These are phyloP conservation scores for Drosophila fuyamai DNA, from an alignment of 1,140 invertebrate genomes.

Conservation along the genomic window DNA sequence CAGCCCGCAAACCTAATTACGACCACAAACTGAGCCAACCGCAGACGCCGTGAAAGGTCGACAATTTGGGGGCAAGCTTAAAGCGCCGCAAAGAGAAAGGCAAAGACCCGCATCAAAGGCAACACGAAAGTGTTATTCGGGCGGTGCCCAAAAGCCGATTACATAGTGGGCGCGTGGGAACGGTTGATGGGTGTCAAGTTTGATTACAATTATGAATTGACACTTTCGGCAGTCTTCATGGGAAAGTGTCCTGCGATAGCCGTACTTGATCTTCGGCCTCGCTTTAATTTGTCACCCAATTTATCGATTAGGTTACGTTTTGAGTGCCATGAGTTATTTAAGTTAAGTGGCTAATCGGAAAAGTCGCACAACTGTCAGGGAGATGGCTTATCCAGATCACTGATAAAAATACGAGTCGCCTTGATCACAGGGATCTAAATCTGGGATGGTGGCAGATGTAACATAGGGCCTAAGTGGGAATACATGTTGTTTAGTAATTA, in stretches of 20 bases:
- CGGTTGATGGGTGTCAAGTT: slow-evolving; percentile 62
- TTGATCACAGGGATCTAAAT: background rate
- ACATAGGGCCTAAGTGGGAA: slow-evolving; percentile 60
- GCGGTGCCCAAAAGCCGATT: slow-evolving; percentile 71
- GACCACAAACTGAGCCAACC: slow-evolving; percentile 34
- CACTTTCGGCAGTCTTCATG: slow-evolving; percentile 34
- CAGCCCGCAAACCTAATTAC: slow-evolving; percentile 69
- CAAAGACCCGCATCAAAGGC: slow-evolving; percentile 48
- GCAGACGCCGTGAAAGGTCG: slow-evolving; percentile 39
- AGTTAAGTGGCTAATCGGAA: background rate
- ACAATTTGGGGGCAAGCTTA: slow-evolving; percentile 28
- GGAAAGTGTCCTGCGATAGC: background rate
- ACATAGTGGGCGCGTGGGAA: slow-evolving; percentile 20
- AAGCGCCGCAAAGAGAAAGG: slow-evolving; percentile 49
- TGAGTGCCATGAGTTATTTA: slow-evolving; percentile 28
- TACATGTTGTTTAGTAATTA: slow-evolving; percentile 77
- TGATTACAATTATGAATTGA: slow-evolving; percentile 76
- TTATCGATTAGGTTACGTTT: slow-evolving; percentile 19
- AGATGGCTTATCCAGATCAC: slow-evolving; percentile 3
- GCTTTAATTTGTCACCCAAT: slow-evolving; percentile 44
- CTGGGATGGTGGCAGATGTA: slow-evolving; percentile 3
- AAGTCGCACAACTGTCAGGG: slow-evolving; percentile 11
- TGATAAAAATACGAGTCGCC: slow-evolving; percentile 4
- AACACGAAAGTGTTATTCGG: slow-evolving; percentile 48
- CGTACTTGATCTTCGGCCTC: slow-evolving; percentile 7